phyloP scores from a whole-genome alignment of 2,888 invertebrate genomes.

The Sinopyrophorus schimmeli region DNA sequence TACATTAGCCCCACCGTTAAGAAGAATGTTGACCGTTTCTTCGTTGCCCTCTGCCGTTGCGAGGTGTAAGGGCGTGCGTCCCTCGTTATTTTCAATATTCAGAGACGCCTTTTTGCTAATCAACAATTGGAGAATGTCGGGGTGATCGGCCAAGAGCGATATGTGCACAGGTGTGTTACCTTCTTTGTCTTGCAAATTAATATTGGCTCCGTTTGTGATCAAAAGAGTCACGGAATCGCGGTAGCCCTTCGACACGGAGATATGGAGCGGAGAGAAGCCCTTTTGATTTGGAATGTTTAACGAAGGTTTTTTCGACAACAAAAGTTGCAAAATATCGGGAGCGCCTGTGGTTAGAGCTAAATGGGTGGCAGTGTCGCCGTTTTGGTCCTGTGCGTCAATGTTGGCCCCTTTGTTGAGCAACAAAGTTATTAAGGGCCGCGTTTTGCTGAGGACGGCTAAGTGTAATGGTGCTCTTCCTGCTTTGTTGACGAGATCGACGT shows the following conservation, averaged over 20 bases:
- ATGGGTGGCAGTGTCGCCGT: not conserved
- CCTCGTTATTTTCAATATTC: not conserved
- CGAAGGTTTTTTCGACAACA: not conserved
- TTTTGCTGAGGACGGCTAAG: not conserved
- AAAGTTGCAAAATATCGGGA: too few species aligned
- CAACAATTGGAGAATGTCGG: not conserved
- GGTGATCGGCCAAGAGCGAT: not conserved
- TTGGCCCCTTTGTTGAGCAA: not conserved
- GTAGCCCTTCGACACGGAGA: not conserved
- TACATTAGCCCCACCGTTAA: not conserved
- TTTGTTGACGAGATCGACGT: not conserved
- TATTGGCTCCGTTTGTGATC: not conserved
- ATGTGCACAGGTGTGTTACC: conserved; percentile 5
- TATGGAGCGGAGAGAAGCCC: conserved; percentile 2
- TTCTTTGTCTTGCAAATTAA: not conserved
- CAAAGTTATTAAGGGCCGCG: not conserved
- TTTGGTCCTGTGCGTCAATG: not conserved
- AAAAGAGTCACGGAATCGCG: not conserved
- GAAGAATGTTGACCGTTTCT: not conserved
- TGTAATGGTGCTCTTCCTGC: not conserved
- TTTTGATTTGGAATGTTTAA: conserved; percentile 1
- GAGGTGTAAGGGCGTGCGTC: not conserved
- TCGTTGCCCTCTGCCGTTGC: not conserved
- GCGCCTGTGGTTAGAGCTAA: not conserved
- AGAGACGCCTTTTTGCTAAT: not conserved